Evolutionary conservation across 2,113 vertebrate genomes (phyloP).

Genomic region (Donacobius atricapilla): DNA sequence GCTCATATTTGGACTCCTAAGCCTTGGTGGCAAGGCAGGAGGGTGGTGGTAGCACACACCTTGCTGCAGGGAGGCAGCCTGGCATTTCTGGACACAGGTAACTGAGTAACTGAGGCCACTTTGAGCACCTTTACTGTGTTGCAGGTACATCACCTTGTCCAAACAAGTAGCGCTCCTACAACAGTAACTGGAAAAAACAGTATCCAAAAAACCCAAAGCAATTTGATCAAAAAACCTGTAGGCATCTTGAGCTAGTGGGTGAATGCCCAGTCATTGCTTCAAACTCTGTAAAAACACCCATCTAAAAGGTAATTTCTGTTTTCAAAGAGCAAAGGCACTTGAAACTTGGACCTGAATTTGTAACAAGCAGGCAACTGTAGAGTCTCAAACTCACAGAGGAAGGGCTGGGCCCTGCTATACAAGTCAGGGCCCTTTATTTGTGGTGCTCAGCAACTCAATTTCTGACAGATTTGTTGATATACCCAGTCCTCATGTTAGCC

Average conservation of each 20-base stretch:
- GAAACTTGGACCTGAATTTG: background rate
- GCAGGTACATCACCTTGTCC: background rate
- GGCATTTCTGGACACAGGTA: background rate
- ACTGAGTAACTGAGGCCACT: background rate
- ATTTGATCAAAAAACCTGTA: background rate
- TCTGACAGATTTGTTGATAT: background rate
- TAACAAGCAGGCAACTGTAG: background rate
- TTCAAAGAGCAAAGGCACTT: background rate
- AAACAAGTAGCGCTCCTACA: rapidly evolving
- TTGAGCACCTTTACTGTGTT: background rate
- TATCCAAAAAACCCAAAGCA: background rate
- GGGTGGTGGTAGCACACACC: background rate
- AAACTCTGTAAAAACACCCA: background rate
- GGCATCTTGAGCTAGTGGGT: background rate
- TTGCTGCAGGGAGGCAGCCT: background rate
- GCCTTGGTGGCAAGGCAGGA: background rate
- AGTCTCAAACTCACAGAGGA: background rate
- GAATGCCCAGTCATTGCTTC: background rate
- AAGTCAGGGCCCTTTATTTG: background rate
- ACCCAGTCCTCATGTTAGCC: background rate
- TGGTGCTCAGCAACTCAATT: background rate
- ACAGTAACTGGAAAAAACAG: background rate
- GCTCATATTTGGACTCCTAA: background rate
- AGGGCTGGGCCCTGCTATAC: background rate
- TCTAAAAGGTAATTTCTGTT: background rate